These are phyloP conservation scores for Timema cristinae DNA, from an alignment of 2,888 invertebrate genomes.

Conservation along the genomic window DNA sequence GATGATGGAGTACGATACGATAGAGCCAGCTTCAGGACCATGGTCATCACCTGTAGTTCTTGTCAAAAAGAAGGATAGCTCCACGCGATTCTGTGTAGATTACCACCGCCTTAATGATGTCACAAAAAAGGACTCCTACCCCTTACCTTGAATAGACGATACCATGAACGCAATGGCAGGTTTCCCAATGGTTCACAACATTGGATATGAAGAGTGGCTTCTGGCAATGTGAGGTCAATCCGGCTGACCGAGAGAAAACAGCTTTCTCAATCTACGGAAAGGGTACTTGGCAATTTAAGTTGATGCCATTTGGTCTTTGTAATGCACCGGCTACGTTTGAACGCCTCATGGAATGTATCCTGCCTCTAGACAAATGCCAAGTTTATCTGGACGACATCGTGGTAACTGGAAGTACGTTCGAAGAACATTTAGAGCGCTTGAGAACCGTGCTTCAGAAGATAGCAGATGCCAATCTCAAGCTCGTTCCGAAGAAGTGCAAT, in stretches of 20 bases:
- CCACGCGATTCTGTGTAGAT: neutral
- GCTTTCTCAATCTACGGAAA: neutral
- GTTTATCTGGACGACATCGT: neutral
- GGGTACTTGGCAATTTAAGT: neutral
- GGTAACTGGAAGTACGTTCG: neutral
- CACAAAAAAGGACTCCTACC: neutral
- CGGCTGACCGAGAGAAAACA: neutral
- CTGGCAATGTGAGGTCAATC: neutral
- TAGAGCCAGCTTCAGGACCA: neutral
- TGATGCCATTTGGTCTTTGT: neutral
- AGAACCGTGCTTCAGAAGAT: neutral
- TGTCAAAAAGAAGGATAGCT: slow-evolving; percentile 8
- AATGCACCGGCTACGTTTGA: neutral
- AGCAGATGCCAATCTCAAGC: neutral
- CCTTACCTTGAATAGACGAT: neutral
- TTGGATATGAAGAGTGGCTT: neutral
- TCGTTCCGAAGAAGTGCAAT: neutral
- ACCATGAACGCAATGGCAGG: neutral
- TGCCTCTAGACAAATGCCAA: neutral
- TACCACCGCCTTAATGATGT: neutral
- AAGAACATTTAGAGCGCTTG: neutral
- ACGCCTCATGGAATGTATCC: neutral
- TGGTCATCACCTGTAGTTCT: neutral
- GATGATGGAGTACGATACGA: neutral
- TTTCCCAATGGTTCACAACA: neutral